Percentiles rank a stretch among this genome's conserved stretches.
phyloP scores from a whole-genome alignment of 2,113 vertebrate genomes.

The Ovibos moschatus region DNA sequence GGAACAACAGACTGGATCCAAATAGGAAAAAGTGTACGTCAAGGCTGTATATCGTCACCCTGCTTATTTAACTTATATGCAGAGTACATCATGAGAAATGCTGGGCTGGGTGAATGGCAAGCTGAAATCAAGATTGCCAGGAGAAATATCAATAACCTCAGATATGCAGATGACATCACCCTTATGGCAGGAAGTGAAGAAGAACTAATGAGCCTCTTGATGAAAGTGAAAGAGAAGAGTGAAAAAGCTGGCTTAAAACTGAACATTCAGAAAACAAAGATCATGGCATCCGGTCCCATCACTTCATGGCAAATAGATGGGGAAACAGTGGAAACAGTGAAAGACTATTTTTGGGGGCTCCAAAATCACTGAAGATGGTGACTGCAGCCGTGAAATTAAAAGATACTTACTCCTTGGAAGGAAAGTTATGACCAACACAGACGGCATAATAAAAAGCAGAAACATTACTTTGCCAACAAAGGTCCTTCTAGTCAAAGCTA shows the following conservation, averaged over 20 bases:
- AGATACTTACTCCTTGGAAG: background rate
- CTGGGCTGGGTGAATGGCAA: background rate
- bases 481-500: background rate
- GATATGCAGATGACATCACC: background rate
- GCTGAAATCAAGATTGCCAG: background rate
- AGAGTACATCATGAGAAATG: background rate
- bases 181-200: background rate
- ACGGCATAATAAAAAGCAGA: background rate
- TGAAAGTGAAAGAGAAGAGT: background rate
- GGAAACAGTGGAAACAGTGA: background rate
- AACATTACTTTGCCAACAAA: background rate
- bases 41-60: background rate
- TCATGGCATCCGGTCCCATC: background rate
- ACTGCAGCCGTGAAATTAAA: background rate
- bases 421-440: background rate
- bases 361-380: background rate
- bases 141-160: background rate
- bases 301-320: background rate
- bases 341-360: background rate
- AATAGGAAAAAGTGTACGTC: rapidly evolving
- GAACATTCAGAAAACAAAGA: background rate
- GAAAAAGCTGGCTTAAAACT: background rate
- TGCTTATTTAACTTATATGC: background rate
- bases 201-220: background rate
- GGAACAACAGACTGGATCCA: background rate